Conservation (phyloP, 2,113 vertebrate genomes). For the Toxotes chatareus region DNA sequence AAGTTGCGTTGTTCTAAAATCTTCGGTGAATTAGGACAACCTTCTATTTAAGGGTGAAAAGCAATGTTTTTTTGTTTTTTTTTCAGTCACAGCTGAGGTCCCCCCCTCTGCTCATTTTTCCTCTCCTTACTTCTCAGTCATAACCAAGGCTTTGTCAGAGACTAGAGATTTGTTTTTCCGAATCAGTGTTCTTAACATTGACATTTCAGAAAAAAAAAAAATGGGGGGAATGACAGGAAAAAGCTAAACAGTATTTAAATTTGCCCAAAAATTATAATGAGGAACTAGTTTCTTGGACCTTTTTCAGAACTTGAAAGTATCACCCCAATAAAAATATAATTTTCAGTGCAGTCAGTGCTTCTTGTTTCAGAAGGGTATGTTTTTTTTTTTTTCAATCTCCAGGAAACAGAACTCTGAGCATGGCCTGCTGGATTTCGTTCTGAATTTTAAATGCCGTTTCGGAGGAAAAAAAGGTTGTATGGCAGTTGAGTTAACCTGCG, state of each 20-base stretch:
- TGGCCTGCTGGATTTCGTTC: conserved; percentile 57
- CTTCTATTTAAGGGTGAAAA: conserved; percentile 32
- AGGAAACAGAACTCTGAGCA: conserved; percentile 28
- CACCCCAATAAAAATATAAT: conserved; percentile 20
- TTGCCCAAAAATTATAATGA: conserved; percentile 17
- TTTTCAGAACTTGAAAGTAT: conserved; percentile 49
- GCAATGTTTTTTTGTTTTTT: conserved; percentile 6
- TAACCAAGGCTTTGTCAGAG: conserved; percentile 7
- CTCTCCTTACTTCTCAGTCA: conserved; percentile 27
- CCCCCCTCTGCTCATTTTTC: conserved; percentile 6
- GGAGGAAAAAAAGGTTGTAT: conserved; percentile 34
- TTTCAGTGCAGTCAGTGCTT: conserved; percentile 42
- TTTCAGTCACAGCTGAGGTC: conserved; percentile 35
- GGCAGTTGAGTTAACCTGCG: conserved; percentile 9
- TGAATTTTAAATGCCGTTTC: conserved; percentile 44
- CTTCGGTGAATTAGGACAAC: conserved; percentile 21
- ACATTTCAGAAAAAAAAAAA: conserved; percentile 46
- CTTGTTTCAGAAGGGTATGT: conserved; percentile 10
- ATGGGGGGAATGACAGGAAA: neutral
- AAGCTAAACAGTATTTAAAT: conserved; percentile 33
- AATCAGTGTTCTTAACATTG: conserved; percentile 55
- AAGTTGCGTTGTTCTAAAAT: conserved; percentile 19
- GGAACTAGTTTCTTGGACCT: conserved; percentile 22
- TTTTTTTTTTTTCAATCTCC: neutral
- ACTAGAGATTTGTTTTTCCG: conserved; percentile 44